These are phyloP conservation scores for Poliocrania exsul DNA, from an alignment of 2,797 vertebrate species.

Conservation along the genomic window DNA sequence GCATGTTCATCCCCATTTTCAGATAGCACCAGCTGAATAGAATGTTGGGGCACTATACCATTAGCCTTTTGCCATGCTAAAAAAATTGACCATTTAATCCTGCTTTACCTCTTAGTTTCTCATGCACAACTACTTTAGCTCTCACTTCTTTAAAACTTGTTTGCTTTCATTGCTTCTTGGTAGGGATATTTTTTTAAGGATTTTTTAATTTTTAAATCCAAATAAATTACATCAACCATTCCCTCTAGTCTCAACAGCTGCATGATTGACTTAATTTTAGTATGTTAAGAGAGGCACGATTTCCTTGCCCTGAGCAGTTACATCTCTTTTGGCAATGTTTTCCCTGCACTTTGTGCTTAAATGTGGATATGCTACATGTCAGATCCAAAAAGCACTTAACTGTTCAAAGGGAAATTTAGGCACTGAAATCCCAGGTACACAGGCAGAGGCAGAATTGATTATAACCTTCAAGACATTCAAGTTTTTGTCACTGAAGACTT, in stretches of 20 bases:
- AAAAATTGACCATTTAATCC: neutral
- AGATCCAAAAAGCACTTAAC: neutral
- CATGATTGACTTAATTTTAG: neutral
- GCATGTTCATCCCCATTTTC: neutral
- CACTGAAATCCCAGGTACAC: neutral
- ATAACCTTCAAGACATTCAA: neutral
- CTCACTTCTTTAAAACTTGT: neutral
- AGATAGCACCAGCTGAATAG: neutral
- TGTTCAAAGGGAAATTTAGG: neutral
- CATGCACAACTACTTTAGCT: neutral
- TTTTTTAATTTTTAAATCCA: neutral
- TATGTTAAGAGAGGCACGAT: neutral
- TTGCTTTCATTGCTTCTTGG: neutral
- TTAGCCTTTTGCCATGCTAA: constrained; percentile 9
- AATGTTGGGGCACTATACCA: neutral
- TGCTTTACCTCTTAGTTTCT: neutral
- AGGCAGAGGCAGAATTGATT: neutral
- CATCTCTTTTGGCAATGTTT: neutral
- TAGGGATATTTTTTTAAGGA: neutral
- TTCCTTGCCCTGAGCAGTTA: constrained; percentile 4
- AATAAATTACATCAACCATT: constrained; percentile 23
- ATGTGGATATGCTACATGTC: neutral
- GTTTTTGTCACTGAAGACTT: neutral
- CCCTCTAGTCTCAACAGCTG: neutral
- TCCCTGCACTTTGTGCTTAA: neutral